Evolutionary conservation across 2,888 invertebrate genomes (phyloP).

Genomic region (Xestia xanthographa): DNA sequence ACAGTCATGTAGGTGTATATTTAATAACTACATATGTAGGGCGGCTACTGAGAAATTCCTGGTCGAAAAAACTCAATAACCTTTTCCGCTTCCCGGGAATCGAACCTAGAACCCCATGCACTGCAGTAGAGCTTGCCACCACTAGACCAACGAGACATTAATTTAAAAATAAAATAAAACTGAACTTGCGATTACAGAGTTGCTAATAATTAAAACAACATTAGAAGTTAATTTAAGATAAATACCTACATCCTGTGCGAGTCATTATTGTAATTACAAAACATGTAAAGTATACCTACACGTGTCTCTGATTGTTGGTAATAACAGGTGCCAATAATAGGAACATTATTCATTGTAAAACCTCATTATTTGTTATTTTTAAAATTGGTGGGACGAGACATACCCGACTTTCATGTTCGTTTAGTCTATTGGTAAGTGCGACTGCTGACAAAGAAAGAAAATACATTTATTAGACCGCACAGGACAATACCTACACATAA

Average conservation of each 20-base stretch:
- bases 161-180: no score
- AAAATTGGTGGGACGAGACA: not conserved
- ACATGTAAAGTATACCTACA: not conserved
- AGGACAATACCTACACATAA: no score
- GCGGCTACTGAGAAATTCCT: not conserved
- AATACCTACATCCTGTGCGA: conserved; percentile 17
- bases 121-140: not conserved
- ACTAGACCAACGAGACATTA: not conserved
- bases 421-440: not conserved
- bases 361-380: not conserved
- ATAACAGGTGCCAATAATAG: not conserved
- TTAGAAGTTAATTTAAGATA: not conserved
- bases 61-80: not conserved
- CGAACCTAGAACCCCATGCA: not conserved
- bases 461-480: no score
- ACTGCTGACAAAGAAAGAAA: no score
- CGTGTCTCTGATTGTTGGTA: conserved; percentile 26
- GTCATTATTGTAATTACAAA: not conserved
- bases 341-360: not conserved
- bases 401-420: no score
- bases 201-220: no score
- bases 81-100: not conserved
- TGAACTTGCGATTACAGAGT: no score
- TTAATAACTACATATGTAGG: no score
- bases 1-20: no score